Percentiles rank a stretch among this genome's conserved stretches.
These are phyloP conservation scores for Caenorhabditis plicata DNA, from an alignment of 2,888 invertebrate genomes.

Conservation along the genomic window DNA sequence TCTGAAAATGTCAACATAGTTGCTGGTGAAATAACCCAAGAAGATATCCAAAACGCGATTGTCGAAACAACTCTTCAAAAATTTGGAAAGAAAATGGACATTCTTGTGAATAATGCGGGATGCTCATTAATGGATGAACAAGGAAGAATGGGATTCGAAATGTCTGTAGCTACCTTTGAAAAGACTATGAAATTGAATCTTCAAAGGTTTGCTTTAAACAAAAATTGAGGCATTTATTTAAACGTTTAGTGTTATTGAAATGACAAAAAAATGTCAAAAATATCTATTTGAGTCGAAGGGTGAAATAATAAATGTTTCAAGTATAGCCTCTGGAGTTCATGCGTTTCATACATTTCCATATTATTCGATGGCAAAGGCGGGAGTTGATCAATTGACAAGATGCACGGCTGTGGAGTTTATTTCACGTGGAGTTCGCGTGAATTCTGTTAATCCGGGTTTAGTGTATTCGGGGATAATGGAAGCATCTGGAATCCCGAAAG, in stretches of 20 bases:
- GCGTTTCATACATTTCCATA: slow-evolving; percentile 10
- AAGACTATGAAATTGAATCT: slow-evolving; percentile 10
- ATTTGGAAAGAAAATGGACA: slow-evolving; percentile 14
- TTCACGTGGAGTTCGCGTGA: slow-evolving; percentile 15
- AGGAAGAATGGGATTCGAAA: neutral
- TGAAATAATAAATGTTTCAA: slow-evolving; percentile 24
- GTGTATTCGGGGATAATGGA: slow-evolving; percentile 11
- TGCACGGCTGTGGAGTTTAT: slow-evolving; percentile 15
- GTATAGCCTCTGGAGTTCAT: slow-evolving; percentile 11
- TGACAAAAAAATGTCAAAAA: slow-evolving; percentile 15
- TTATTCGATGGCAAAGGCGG: slow-evolving; percentile 23
- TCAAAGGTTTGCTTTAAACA: neutral
- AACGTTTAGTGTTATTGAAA: slow-evolving; percentile 11
- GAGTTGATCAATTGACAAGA: slow-evolving; percentile 19
- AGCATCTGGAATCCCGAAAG: slow-evolving; percentile 10
- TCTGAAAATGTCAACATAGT: slow-evolving; percentile 6
- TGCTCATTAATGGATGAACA: slow-evolving; percentile 6
- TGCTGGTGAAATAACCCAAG: slow-evolving; percentile 2
- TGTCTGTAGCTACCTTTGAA: slow-evolving; percentile 3
- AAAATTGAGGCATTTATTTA: neutral
- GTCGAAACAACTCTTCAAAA: slow-evolving; percentile 8
- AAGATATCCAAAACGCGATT: slow-evolving; percentile 6
- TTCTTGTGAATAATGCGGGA: slow-evolving; percentile 21
- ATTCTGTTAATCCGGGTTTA: slow-evolving; percentile 14
- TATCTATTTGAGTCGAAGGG: slow-evolving; percentile 12